These are phyloP conservation scores for Callorhinus ursinus DNA, from an alignment of 2,113 vertebrate genomes.

Conservation along the genomic window DNA sequence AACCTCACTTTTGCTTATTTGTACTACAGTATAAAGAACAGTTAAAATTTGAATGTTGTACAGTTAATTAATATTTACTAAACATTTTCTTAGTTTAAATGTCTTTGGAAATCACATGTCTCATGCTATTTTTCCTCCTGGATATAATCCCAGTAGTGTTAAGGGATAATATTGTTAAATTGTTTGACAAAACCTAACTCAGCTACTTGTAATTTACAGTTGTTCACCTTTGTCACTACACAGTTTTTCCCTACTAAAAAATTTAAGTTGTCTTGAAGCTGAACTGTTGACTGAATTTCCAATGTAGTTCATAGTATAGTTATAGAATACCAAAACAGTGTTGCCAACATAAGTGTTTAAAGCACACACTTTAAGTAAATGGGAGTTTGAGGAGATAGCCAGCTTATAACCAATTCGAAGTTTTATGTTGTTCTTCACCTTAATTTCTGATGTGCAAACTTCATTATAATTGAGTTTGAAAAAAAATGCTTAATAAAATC, in stretches of 20 bases:
- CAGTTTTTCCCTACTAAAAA: constrained; percentile 76
- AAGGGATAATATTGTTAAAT: constrained; percentile 78
- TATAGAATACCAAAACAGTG: constrained; percentile 71
- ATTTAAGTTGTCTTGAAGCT: constrained; percentile 66
- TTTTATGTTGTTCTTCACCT: constrained; percentile 49
- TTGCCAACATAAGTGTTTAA: constrained; percentile 61
- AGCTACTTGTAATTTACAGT: constrained; percentile 70
- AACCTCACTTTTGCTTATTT: background rate
- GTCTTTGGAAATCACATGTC: constrained; percentile 74
- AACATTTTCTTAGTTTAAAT: constrained; percentile 80
- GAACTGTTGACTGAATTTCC: constrained; percentile 75
- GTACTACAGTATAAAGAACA: background rate
- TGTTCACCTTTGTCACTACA: constrained; percentile 67
- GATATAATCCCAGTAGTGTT: constrained; percentile 73
- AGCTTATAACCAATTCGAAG: constrained; percentile 43
- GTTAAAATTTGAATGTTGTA: constrained; percentile 66
- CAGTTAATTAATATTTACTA: constrained; percentile 77
- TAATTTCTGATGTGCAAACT: constrained; percentile 40
- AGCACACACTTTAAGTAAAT: constrained; percentile 54
- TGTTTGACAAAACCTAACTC: constrained; percentile 73
- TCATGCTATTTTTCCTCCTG: constrained; percentile 67
- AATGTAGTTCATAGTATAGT: constrained; percentile 58
- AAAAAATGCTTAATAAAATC: background rate
- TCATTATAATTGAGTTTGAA: constrained; percentile 55
- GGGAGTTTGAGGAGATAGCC: constrained; percentile 45